Conservation (phyloP, 2,888 invertebrate genomes). For the Plagodis dolabraria region DNA sequence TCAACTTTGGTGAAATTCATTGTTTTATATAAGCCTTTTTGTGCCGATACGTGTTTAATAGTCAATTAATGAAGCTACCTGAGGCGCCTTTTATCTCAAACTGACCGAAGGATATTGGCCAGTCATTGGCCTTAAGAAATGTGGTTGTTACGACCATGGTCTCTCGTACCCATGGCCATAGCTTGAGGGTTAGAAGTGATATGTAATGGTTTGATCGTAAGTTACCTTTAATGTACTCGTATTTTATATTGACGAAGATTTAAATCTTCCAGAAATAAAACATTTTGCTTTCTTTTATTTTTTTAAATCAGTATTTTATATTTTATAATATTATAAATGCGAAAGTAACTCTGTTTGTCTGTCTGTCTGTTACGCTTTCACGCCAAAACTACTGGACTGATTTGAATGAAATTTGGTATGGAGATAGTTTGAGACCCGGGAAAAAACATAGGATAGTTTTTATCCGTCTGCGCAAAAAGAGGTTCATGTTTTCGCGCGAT, state of each 20-base stretch:
- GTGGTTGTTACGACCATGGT: slow-evolving; percentile 40
- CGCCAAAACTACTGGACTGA: too few relatives aligned
- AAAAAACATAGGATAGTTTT: too few relatives aligned
- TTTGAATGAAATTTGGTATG: too few relatives aligned
- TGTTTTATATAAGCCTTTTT: slow-evolving; percentile 78
- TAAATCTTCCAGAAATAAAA: background rate
- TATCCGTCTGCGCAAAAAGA: too few relatives aligned
- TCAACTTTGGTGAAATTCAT: slow-evolving; percentile 83
- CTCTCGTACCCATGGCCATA: slow-evolving; percentile 6
- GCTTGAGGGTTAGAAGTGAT: slow-evolving; percentile 49
- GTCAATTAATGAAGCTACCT: slow-evolving; percentile 82
- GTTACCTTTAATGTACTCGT: slow-evolving; percentile 24
- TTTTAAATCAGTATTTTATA: too few relatives aligned
- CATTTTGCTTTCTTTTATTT: background rate
- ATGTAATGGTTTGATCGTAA: slow-evolving; percentile 44
- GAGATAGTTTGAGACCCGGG: too few relatives aligned
- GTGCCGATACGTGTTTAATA: slow-evolving; percentile 81
- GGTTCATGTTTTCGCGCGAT: too few relatives aligned
- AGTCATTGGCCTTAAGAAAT: slow-evolving; percentile 52
- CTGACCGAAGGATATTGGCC: slow-evolving; percentile 63
- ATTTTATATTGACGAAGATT: slow-evolving; percentile 1
- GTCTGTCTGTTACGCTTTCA: too few relatives aligned
- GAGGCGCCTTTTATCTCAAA: slow-evolving; percentile 68
- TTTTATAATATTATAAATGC: too few relatives aligned
- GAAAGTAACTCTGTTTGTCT: too few relatives aligned